phyloP scores from a whole-genome alignment of 2,888 invertebrate genomes.

The Drosophila limbata region DNA sequence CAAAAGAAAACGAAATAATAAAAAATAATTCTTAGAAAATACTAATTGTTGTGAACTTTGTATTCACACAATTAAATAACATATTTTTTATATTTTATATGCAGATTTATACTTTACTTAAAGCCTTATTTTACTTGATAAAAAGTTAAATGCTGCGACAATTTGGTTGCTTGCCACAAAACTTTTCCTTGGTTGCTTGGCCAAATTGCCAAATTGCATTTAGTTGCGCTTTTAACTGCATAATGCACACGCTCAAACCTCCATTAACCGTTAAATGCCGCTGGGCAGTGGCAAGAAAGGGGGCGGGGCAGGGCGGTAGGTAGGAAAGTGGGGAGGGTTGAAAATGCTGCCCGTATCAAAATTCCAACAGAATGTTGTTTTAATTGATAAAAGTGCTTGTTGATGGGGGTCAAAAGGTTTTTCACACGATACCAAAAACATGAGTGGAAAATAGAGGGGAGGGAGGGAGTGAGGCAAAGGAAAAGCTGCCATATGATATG shows the following conservation, averaged over 20 bases:
- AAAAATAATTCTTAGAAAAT: background rate
- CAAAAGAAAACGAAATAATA: background rate
- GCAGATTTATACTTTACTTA: no score
- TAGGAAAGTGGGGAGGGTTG: background rate
- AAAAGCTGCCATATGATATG: conserved; percentile 52
- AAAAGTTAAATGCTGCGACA: conserved; percentile 12
- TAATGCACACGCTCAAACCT: conserved; percentile 38
- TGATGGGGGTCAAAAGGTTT: conserved; percentile 41
- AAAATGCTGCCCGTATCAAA: conserved; percentile 40
- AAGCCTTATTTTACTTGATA: background rate
- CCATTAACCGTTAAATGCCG: conserved; percentile 52
- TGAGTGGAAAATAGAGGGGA: background rate
- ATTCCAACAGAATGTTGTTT: conserved; percentile 51
- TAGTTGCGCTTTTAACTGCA: conserved; percentile 51
- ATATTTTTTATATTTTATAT: no score
- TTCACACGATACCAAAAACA: conserved; percentile 39
- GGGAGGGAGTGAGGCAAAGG: background rate
- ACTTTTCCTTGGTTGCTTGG: conserved; percentile 26
- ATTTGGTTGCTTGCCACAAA: conserved; percentile 29
- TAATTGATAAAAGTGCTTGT: conserved; percentile 66
- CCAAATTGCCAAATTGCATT: conserved; percentile 46
- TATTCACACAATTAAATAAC: no score
- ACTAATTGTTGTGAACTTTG: background rate
- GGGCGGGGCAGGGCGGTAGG: background rate
- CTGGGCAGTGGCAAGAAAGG: conserved; percentile 4